A percentile compares a stretch with the other conserved stretches of the same genome.
Conservation (phyloP, 1,140 invertebrate genomes). For the Drosophila sproati region DNA sequence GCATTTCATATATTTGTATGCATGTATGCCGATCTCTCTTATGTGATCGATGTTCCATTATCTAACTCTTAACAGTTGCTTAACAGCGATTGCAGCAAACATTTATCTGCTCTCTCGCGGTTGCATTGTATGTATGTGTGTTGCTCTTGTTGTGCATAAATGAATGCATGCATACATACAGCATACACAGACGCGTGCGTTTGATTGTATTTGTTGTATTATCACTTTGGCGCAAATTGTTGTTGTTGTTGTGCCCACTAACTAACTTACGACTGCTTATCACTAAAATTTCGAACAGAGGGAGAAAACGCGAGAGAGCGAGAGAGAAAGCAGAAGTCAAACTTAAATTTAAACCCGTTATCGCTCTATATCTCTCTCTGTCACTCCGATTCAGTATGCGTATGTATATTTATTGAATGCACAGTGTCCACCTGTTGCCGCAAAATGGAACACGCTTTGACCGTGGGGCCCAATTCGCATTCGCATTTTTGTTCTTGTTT, state of each 20-base stretch:
- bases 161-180: not conserved
- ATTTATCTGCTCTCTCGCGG: constrained; percentile 25
- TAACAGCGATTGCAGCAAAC: constrained; percentile 21
- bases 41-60: constrained; percentile 30
- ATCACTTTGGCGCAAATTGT: constrained; percentile 28
- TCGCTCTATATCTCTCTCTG: not conserved
- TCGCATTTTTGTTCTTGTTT: constrained; percentile 38
- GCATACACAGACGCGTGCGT: not conserved
- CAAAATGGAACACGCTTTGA: constrained; percentile 38
- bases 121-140: not conserved
- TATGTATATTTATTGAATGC: not conserved
- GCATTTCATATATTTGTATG: constrained; percentile 4
- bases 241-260: constrained; percentile 13
- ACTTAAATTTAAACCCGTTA: constrained; percentile 27
- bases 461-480: constrained; percentile 46
- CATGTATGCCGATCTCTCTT: constrained; percentile 8
- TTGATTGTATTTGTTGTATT: constrained; percentile 16
- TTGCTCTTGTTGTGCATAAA: no score
- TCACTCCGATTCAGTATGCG: not conserved
- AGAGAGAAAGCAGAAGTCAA: constrained; percentile 19
- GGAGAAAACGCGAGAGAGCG: not conserved
- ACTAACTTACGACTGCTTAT: constrained; percentile 51
- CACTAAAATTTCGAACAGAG: constrained; percentile 39
- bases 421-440: constrained; percentile 32
- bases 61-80: constrained; percentile 35